Evolutionary conservation across 2,797 vertebrate genomes (phyloP).

Genomic region (Chelidonichthys spinosus): DNA sequence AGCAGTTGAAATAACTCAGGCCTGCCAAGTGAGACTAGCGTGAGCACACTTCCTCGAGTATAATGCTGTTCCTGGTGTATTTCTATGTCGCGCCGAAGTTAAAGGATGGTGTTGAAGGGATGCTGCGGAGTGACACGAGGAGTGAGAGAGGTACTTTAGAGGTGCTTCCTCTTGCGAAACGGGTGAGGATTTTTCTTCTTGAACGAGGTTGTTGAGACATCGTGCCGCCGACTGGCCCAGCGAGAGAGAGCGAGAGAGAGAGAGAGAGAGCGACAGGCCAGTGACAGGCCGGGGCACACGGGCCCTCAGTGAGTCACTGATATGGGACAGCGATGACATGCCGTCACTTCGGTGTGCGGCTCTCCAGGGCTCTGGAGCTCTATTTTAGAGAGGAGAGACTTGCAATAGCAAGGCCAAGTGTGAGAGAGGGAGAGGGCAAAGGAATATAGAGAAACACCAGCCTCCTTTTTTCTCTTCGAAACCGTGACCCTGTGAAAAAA

Average conservation of each 20-base stretch:
- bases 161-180: conserved; percentile 23
- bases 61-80: neutral
- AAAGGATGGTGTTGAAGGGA: conserved; percentile 11
- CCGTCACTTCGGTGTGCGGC: conserved; percentile 68
- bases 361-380: conserved; percentile 69
- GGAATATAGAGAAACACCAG: neutral
- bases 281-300: conserved; percentile 76
- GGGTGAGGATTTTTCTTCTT: conserved; percentile 12
- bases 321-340: conserved; percentile 78
- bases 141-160: conserved; percentile 23
- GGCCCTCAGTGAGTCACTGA: conserved; percentile 79
- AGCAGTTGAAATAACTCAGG: conserved; percentile 23
- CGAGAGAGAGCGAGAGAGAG: conserved; percentile 67
- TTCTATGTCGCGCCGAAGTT: conserved; percentile 1
- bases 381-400: conserved; percentile 53
- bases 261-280: conserved; percentile 72
- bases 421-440: conserved; percentile 48
- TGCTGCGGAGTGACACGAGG: neutral
- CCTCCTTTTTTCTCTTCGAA: neutral
- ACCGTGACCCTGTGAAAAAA: conserved; percentile 13
- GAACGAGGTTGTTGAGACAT: conserved; percentile 22
- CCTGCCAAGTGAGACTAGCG: neutral
- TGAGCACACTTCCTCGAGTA: neutral
- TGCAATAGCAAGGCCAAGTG: conserved; percentile 35
- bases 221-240: conserved; percentile 57